phyloP scores from a whole-genome alignment of 2,888 invertebrate species.

The Cataglyphis rosenhaueri region DNA sequence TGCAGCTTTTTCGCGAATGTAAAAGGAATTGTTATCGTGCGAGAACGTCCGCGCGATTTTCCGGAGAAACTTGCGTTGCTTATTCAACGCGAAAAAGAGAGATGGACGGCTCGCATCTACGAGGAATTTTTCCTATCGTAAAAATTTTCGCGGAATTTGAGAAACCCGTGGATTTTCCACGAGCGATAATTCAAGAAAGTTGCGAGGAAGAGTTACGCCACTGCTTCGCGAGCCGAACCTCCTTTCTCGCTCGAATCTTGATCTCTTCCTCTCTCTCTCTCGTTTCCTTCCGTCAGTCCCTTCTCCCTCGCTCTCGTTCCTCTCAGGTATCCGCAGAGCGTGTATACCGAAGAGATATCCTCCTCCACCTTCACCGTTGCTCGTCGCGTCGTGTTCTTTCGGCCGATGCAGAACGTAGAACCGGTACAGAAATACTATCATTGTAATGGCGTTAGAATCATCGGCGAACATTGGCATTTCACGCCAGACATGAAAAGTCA shows the following conservation, averaged over 20 bases:
- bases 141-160: constrained; percentile 7
- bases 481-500: constrained; percentile 46
- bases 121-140: too few relatives aligned
- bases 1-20: neutral
- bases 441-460: constrained; percentile 14
- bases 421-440: constrained; percentile 27
- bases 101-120: neutral
- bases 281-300: neutral
- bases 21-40: neutral
- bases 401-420: neutral
- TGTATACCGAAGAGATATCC: constrained; percentile 56
- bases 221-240: constrained; percentile 35
- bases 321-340: constrained; percentile 31
- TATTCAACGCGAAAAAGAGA: neutral
- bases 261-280: constrained; percentile 2
- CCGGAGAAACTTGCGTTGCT: neutral
- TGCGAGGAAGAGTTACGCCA: constrained; percentile 65
- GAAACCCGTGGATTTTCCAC: constrained; percentile 45
- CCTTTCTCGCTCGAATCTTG: constrained; percentile 35
- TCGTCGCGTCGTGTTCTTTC: constrained; percentile 6
- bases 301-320: constrained; percentile 34
- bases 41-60: constrained; percentile 14
- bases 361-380: constrained; percentile 39
- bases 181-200: constrained; percentile 55
- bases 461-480: constrained; percentile 2